Base-by-base conservation (phyloP, 2,888 invertebrate genomes). In the Helobdella robusta region DNA sequence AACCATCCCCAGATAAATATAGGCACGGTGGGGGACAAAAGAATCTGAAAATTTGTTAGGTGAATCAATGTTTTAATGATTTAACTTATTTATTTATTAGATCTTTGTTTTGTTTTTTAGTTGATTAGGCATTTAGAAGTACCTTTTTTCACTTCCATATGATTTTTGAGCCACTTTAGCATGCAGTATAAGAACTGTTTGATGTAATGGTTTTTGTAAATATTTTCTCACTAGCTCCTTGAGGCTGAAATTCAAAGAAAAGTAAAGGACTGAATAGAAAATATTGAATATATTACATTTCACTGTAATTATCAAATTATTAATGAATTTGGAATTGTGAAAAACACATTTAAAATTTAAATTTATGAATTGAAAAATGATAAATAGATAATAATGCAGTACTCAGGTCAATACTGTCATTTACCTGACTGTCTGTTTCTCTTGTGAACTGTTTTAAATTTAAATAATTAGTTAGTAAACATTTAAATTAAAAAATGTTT, bases 151-250 rank as follows among this genome's bases (percentile, higher is more conserved):
- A 80, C 97, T 98, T 70, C 98, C 98, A 78, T 98, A 98, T 0
- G 95, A 97, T 78, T 99, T 99, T 81, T 99, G 98, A 35, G 98
- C 98, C 59, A 98, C 98, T 84, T 98, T 98, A 56, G 98, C 98
- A 81, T 98, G 98, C 66, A 95, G 84, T 74, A 98, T 95, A 62
- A 95, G 92, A 67, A 98, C 69, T 4, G 75, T 73, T 68, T 78
- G 78, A 67, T 80, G 78, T 50, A 79, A 78, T 73, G 93, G 85
- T 77, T 94, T 93, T 65, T 91, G 85, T 74, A 98, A 84, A 80
- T 98, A 98, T 66, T 90, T 86, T 79, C 91, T 89, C 97, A 98
- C 97, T 44, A 91, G 89, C 73, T 92, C 92, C 67, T 91, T 77
- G 73, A 15, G 58, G 64, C 32, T 25, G 59, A 20, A 25, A 25